These are phyloP conservation scores for Mus spicilegus DNA, from an alignment of 2,113 vertebrate species.

Conservation along the genomic window DNA sequence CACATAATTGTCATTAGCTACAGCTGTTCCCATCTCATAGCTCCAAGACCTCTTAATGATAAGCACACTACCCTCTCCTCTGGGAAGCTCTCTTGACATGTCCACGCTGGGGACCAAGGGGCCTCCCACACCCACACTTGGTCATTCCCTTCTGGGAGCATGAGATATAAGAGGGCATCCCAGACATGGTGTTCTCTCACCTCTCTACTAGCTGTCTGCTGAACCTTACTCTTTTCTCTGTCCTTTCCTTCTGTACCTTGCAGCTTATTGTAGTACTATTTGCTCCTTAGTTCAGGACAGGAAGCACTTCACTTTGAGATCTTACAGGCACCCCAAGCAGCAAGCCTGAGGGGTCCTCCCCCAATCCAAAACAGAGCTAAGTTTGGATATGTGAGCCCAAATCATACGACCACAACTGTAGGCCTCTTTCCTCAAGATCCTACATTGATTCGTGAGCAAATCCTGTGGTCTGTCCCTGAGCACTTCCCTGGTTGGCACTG, in stretches of 20 bases:
- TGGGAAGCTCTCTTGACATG: background rate
- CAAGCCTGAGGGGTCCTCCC: background rate
- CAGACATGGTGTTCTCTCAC: no score
- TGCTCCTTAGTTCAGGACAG: background rate
- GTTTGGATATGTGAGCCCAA: background rate
- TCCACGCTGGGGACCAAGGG: background rate
- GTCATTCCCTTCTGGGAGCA: background rate
- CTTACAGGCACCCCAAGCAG: background rate
- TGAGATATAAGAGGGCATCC: background rate
- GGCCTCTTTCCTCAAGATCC: background rate
- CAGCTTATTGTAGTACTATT: background rate
- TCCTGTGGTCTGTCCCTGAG: background rate
- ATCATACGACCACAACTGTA: background rate
- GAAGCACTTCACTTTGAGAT: background rate
- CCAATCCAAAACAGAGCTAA: background rate
- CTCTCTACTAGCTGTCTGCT: background rate
- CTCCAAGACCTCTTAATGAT: background rate
- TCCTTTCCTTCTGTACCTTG: background rate
- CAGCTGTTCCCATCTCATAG: background rate
- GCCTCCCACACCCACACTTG: background rate
- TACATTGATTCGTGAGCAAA: background rate
- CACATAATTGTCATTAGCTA: background rate
- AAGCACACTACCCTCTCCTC: background rate
- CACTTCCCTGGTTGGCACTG: background rate
- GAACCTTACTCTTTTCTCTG: background rate